Evolutionary conservation across 2,797 vertebrate genomes (phyloP).

Genomic region (Dromococcyx pavoninus): DNA sequence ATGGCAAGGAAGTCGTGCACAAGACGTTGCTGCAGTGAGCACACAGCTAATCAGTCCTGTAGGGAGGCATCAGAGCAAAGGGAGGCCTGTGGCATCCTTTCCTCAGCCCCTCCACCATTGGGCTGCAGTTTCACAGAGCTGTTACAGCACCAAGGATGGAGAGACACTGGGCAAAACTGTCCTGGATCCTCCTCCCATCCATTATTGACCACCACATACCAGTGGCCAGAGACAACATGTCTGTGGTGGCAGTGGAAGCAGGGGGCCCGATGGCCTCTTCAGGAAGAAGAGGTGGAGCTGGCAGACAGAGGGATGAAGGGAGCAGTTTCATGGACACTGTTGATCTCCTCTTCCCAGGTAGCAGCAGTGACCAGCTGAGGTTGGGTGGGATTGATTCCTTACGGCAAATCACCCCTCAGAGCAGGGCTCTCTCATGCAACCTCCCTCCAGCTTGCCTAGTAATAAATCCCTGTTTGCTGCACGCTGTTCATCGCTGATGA

Average conservation of each 20-base stretch:
- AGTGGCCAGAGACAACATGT: neutral
- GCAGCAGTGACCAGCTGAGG: neutral
- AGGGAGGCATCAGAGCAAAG: neutral
- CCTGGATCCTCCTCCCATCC: fast-evolving
- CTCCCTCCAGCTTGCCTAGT: neutral
- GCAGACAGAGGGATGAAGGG: neutral
- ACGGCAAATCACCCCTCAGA: neutral
- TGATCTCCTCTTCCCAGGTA: neutral
- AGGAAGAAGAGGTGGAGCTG: neutral
- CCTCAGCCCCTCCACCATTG: neutral
- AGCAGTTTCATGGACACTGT: neutral
- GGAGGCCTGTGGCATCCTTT: neutral
- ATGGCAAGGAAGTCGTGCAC: neutral
- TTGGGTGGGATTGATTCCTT: neutral
- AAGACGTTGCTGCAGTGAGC: neutral
- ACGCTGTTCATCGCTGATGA: neutral
- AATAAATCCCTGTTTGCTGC: neutral
- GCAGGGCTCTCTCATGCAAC: neutral
- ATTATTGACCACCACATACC: neutral
- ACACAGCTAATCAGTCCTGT: neutral
- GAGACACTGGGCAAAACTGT: neutral
- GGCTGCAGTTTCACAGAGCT: neutral
- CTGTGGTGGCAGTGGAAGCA: neutral
- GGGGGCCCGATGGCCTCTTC: neutral
- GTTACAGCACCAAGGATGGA: neutral